Percentiles rank a stretch among this genome's conserved stretches.
phyloP scores from a whole-genome alignment of 2,888 invertebrate species.

The Hyalella azteca region DNA sequence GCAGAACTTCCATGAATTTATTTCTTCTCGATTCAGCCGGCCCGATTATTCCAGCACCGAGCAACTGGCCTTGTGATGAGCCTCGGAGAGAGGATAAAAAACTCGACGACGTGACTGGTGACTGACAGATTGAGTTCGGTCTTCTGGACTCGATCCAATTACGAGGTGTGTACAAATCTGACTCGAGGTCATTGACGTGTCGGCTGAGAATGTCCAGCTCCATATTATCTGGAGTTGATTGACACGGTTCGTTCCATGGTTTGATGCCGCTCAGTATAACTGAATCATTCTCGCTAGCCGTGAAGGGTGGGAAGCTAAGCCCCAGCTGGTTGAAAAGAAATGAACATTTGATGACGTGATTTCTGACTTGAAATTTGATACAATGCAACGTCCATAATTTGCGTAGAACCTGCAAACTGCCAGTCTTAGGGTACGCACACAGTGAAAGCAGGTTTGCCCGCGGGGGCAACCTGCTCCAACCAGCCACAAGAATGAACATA shows the following conservation, averaged over 20 bases:
- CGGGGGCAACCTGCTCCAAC: too few species aligned
- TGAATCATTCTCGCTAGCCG: conserved; percentile 52
- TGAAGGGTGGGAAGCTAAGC: conserved; percentile 51
- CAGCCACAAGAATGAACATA: too few species aligned
- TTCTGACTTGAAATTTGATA: too few species aligned
- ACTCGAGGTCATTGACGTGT: conserved; percentile 33
- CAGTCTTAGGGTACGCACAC: too few species aligned
- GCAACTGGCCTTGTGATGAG: background rate
- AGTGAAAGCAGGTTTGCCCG: too few species aligned
- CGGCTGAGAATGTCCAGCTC: conserved; percentile 53
- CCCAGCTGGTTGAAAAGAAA: too few species aligned
- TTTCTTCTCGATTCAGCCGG: background rate
- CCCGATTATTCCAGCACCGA: background rate
- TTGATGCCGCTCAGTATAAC: conserved; percentile 52
- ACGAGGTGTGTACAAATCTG: conserved; percentile 36
- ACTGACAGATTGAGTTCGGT: conserved; percentile 44
- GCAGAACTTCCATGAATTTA: background rate
- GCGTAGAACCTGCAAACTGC: too few species aligned
- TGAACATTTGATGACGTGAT: too few species aligned
- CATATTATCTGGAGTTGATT: conserved; percentile 45
- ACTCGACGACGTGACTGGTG: background rate
- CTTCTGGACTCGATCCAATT: conserved; percentile 51
- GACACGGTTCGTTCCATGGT: conserved; percentile 51
- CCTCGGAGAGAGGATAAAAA: background rate
- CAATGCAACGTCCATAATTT: too few species aligned